Percentiles rank a stretch among this genome's conserved stretches.
Evolutionary conservation across 2,888 invertebrate species (phyloP).

Genomic region (Eumerus sabulonum): DNA sequence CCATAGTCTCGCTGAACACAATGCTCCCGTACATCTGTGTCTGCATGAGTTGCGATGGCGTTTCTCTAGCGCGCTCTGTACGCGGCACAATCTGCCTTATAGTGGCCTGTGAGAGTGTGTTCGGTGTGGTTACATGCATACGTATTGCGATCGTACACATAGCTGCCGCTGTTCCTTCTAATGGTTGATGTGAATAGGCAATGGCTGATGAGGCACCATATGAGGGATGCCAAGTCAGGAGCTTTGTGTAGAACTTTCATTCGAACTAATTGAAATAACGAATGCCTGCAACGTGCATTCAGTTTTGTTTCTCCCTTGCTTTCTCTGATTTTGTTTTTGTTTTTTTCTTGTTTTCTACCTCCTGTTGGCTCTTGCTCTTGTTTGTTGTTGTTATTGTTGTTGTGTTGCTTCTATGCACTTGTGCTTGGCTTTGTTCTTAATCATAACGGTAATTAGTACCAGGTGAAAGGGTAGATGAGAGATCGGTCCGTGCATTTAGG

Average conservation of each 20-base stretch:
- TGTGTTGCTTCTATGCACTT: too few relatives aligned
- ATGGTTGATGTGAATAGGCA: slow-evolving; percentile 1
- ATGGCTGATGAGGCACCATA: not conserved
- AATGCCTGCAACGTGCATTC: not conserved
- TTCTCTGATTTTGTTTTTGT: too few relatives aligned
- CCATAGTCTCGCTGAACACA: slow-evolving; percentile 55
- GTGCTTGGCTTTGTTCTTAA: not conserved
- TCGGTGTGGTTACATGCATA: too few relatives aligned
- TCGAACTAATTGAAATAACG: slow-evolving; percentile 5
- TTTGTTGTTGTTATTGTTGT: too few relatives aligned
- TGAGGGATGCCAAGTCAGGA: slow-evolving; percentile 1
- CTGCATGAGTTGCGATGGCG: slow-evolving; percentile 37
- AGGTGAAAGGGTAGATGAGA: not conserved
- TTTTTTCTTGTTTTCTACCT: not conserved
- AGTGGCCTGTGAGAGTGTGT: too few relatives aligned
- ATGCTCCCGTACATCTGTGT: slow-evolving; percentile 46
- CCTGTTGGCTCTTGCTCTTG: too few relatives aligned
- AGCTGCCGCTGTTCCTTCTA: not conserved
- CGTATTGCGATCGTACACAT: slow-evolving; percentile 26
- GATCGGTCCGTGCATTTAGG: too few relatives aligned
- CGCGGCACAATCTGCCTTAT: too few relatives aligned
- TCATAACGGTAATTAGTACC: not conserved
- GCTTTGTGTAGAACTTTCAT: slow-evolving; percentile 5
- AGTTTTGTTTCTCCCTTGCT: not conserved
- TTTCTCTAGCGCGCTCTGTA: slow-evolving; percentile 1